phyloP scores from a whole-genome alignment of 2,797 vertebrate species.

The Adrianichthys oophorus region DNA sequence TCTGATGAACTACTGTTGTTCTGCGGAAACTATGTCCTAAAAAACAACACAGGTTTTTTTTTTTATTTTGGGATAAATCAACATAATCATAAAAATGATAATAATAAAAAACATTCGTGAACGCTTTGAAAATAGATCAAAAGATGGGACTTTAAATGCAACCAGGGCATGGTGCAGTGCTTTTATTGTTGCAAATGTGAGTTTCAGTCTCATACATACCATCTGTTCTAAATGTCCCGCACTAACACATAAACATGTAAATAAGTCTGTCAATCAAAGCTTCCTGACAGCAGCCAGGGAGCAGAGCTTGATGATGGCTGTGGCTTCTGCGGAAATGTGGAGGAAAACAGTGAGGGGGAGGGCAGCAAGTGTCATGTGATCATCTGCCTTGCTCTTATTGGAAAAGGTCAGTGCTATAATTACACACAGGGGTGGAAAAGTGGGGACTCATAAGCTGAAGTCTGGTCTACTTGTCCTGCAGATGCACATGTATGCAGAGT shows the following conservation, averaged over 20 bases:
- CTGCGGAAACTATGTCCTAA: too few species aligned
- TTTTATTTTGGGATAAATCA: too few species aligned
- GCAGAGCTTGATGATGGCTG: slow-evolving; percentile 31
- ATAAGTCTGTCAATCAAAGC: slow-evolving; percentile 49
- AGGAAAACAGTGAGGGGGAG: slow-evolving; percentile 8
- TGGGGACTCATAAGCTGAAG: slow-evolving; percentile 44
- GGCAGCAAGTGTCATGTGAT: slow-evolving; percentile 52
- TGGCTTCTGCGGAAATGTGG: slow-evolving; percentile 53
- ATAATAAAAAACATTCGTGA: too few species aligned
- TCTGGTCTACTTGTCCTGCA: slow-evolving; percentile 60
- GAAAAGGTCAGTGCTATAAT: slow-evolving; percentile 78
- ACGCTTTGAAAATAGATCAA: too few species aligned
- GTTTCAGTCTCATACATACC: slow-evolving; percentile 11
- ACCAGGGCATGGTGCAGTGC: too few species aligned
- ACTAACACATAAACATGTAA: slow-evolving; percentile 31
- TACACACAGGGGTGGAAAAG: slow-evolving; percentile 76
- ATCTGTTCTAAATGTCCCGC: slow-evolving; percentile 49
- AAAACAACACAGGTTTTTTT: too few species aligned
- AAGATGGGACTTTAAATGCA: too few species aligned
- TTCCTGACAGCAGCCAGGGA: slow-evolving; percentile 36
- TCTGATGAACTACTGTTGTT: too few species aligned
- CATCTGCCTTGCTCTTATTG: slow-evolving; percentile 56
- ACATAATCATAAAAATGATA: too few species aligned
- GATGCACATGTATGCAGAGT: slow-evolving; percentile 20
- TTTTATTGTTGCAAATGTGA: neutral